Percentiles rank a stretch among this genome's conserved stretches.
Conservation (phyloP, 2,113 vertebrate species). For the Poeciliopsis turrubarensis region DNA sequence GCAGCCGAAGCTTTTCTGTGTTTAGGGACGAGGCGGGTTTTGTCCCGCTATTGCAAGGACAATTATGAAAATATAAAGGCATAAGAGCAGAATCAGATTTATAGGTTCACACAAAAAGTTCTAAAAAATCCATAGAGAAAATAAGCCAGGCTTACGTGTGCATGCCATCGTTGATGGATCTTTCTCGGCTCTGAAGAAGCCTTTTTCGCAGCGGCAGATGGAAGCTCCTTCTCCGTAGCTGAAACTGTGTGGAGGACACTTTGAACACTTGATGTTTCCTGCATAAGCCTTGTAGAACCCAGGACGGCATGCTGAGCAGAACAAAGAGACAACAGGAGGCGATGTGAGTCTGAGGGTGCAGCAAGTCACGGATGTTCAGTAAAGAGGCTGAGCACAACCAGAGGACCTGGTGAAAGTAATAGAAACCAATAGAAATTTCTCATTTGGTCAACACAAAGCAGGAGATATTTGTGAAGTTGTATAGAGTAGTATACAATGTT, state of each 20-base stretch:
- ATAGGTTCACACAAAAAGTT: too few species aligned
- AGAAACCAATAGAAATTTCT: neutral
- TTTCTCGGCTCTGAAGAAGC: slow-evolving; percentile 91
- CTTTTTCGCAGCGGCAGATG: slow-evolving; percentile 90
- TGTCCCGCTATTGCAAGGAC: too few species aligned
- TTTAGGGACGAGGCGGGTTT: too few species aligned
- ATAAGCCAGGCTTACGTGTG: slow-evolving; percentile 85
- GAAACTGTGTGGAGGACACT: slow-evolving; percentile 92
- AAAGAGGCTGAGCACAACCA: neutral
- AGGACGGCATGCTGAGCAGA: slow-evolving; percentile 86
- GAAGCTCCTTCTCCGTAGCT: slow-evolving; percentile 88
- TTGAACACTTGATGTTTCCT: slow-evolving; percentile 93
- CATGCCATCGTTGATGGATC: slow-evolving; percentile 96
- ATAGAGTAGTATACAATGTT: neutral
- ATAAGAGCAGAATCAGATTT: too few species aligned
- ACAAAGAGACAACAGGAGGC: slow-evolving; percentile 27
- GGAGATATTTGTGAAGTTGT: neutral
- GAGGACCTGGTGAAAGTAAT: neutral
- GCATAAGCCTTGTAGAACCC: slow-evolving; percentile 96
- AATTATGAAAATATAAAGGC: too few species aligned
- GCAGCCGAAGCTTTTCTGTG: too few species aligned
- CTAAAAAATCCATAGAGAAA: too few species aligned
- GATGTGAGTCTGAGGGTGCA: neutral
- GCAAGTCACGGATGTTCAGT: neutral
- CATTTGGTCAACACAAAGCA: neutral